Evolutionary conservation across 2,888 invertebrate species (phyloP).

Genomic region (Augochlorella aurata): DNA sequence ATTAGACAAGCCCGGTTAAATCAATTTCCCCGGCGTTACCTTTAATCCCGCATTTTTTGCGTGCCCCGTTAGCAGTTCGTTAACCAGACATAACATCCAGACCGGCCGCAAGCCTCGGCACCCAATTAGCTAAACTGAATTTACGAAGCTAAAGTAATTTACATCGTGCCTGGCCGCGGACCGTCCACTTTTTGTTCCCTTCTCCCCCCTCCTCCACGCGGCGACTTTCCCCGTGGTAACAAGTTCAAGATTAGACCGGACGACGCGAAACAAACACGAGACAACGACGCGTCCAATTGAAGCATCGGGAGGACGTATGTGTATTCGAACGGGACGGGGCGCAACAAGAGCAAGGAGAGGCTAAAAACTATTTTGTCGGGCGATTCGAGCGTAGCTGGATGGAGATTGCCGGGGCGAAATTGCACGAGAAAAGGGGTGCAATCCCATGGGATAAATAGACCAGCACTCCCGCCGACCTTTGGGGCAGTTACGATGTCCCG

Average conservation of each 20-base stretch:
- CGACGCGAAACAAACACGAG: constrained; percentile 10
- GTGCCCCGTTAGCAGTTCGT: not conserved
- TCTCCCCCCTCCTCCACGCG: not conserved
- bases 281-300: constrained; percentile 11
- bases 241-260: constrained; percentile 1
- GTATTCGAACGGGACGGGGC: not conserved
- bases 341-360: constrained; percentile 12
- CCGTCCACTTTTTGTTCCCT: not conserved
- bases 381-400: constrained; percentile 48
- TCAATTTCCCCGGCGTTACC: not conserved
- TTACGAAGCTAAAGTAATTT: constrained; percentile 2
- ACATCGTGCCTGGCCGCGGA: not conserved
- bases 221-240: not conserved
- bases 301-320: constrained; percentile 1
- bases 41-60: not conserved
- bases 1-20: not conserved
- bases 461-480: constrained; percentile 57
- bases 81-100: not conserved
- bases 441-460: constrained; percentile 68
- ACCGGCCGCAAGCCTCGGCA: not conserved
- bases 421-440: constrained; percentile 54
- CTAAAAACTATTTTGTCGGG: constrained; percentile 42
- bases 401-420: constrained; percentile 65
- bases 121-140: constrained; percentile 7
- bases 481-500: constrained; percentile 44